phyloP scores from a whole-genome alignment of 2,797 vertebrate species.

The Phrynocephalus forsythii region DNA sequence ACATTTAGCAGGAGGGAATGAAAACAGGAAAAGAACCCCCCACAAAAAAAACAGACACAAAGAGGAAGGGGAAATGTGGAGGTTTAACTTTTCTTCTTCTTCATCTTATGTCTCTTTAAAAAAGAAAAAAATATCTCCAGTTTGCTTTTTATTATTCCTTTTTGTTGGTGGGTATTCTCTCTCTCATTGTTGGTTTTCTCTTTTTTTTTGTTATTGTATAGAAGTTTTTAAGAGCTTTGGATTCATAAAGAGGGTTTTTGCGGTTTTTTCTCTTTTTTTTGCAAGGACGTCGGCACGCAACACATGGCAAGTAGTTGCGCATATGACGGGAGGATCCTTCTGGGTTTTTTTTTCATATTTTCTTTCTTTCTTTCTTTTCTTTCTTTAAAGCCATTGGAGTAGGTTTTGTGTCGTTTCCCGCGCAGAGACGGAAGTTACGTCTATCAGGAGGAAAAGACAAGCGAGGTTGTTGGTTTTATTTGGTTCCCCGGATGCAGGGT shows the following conservation, averaged over 20 bases:
- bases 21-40: conserved; percentile 22
- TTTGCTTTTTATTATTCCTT: conserved; percentile 45
- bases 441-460: conserved; percentile 47
- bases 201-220: conserved; percentile 46
- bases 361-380: neutral
- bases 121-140: conserved; percentile 24
- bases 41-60: conserved; percentile 25
- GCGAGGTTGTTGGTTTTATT: conserved; percentile 46
- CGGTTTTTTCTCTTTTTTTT: neutral
- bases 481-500: conserved; percentile 28
- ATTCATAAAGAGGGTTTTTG: conserved; percentile 23
- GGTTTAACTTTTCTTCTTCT: conserved; percentile 22
- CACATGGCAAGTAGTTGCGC: neutral
- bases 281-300: conserved; percentile 25
- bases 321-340: conserved; percentile 25
- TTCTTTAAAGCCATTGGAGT: conserved; percentile 42
- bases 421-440: conserved; percentile 23
- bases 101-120: conserved; percentile 31
- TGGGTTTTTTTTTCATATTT: neutral
- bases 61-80: conserved; percentile 18
- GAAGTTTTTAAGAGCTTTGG: conserved; percentile 45
- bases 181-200: conserved; percentile 17
- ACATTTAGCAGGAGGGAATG: neutral
- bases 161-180: conserved; percentile 40
- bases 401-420: conserved; percentile 15